Base-by-base conservation (phyloP, 2,113 vertebrate genomes). In the Formicarius rufipectus region DNA sequence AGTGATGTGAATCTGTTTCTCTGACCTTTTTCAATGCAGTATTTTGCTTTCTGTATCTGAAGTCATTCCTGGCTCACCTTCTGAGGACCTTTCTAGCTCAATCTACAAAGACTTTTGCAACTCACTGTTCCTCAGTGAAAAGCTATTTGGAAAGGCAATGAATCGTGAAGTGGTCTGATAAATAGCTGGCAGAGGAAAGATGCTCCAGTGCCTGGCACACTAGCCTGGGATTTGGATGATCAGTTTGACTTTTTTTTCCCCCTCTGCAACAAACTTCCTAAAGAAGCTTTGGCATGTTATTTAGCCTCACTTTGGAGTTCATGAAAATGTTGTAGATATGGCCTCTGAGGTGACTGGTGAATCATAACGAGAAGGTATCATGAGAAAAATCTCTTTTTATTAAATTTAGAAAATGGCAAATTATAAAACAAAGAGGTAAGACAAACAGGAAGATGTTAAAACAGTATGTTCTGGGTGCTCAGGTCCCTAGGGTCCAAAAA, bases 81-180 rank as follows among this genome's bases (percentile, higher is more conserved):
- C 78, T 84, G 77, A 84, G 93, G 87, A 91, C 93, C 96, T 97
- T 96, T 97, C 93, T 98, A 95, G 96, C 95, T 96, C 94, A 94
- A 95, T 92, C 92, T 95, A 90, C 87, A 95, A 78, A 95, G 52
- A 55, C 74, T 97, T 97, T 90, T 92, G 80, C 79, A 94, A 93
- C 95, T 83, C 78, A 66, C 81, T 95, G 91, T 88, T 87, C 71
- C 79, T 78, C 42, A 50, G 87, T 93, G 93, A 87, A 96, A 94
- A 95, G 77, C 89, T 93, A 87, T 97, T 95, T 91, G 89, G 86
- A 87, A 95, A 92, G 87, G 87, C 73, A 96, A 94, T 91, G 95
- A 95, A 87, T 94, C 5, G 14, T 93, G 60, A 93, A 92, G 90
- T 47, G 63, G 44, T 69, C 80, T 87, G 77, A 89, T 89, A 89